Percentiles rank a stretch among this genome's conserved stretches.
phyloP scores from a whole-genome alignment of 2,888 invertebrate species.

The Ernsta delagoae region DNA sequence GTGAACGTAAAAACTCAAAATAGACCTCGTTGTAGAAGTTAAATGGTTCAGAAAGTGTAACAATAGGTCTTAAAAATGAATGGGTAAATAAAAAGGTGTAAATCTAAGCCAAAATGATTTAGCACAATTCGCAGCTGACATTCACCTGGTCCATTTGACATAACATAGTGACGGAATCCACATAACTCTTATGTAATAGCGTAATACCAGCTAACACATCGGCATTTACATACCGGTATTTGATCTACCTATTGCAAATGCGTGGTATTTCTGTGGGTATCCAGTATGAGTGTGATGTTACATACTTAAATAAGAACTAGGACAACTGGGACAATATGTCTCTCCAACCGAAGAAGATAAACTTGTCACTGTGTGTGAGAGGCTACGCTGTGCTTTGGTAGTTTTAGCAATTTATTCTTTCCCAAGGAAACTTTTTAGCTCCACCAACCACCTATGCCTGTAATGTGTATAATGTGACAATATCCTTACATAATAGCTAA shows the following conservation, averaged over 20 bases:
- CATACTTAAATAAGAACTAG: no score
- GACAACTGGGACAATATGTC: no score
- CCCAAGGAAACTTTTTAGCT: no score
- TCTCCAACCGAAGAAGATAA: no score
- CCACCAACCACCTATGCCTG: no score
- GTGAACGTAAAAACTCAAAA: background rate
- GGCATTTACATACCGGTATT: constrained; percentile 4
- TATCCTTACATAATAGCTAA: no score
- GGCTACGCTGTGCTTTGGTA: no score
- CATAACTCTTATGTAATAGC: constrained; percentile 22
- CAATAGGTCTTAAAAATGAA: background rate
- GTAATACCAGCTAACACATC: background rate
- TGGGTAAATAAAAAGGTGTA: background rate
- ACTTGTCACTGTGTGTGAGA: no score
- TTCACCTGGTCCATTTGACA: constrained; percentile 34
- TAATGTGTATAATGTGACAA: no score
- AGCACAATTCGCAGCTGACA: constrained; percentile 27
- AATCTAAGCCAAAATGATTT: constrained; percentile 12
- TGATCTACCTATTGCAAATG: background rate
- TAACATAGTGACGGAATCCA: constrained; percentile 25
- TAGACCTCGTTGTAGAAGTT: background rate
- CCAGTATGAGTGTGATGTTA: no score
- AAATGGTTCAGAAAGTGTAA: constrained; percentile 1
- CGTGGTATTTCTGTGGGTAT: no score
- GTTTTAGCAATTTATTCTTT: no score